phyloP scores from a whole-genome alignment of 2,888 invertebrate species.

The Leptopilina myrica region DNA sequence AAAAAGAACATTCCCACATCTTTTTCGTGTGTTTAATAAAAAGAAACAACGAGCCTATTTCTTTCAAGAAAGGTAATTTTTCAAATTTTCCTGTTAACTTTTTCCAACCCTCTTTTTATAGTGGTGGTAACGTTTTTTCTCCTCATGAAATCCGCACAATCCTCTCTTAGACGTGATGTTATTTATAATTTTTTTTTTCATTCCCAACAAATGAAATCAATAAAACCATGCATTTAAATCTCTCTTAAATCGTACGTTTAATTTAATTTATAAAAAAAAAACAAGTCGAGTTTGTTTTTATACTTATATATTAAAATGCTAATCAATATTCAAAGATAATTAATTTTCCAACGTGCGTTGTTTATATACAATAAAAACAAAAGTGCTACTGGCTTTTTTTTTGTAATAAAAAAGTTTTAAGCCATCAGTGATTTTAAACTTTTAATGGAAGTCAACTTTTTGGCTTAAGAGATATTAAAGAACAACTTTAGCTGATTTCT shows the following conservation, averaged over 20 bases:
- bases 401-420: slow-evolving; percentile 4
- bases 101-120: slow-evolving; percentile 10
- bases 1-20: neutral
- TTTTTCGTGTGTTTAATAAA: neutral
- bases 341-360: neutral
- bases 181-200: slow-evolving; percentile 7
- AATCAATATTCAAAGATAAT: neutral
- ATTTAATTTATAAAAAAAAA: neutral
- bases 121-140: neutral
- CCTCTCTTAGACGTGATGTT: slow-evolving; percentile 12
- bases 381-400: neutral
- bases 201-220: neutral
- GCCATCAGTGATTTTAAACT: slow-evolving; percentile 1
- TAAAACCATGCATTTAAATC: slow-evolving; percentile 17
- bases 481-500: slow-evolving; percentile 7
- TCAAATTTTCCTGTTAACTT: slow-evolving; percentile 17
- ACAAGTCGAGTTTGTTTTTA: too few relatives aligned
- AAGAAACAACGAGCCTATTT: neutral
- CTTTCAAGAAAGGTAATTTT: slow-evolving; percentile 14
- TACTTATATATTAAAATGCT: too few relatives aligned
- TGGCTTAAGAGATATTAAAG: slow-evolving; percentile 2
- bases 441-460: slow-evolving; percentile 7
- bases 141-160: neutral
- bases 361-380: slow-evolving; percentile 2
- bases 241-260: neutral